These are phyloP conservation scores for Oikopleura vanhoeffeni DNA, from an alignment of 23 tunicate genomes.

Conservation along the genomic window DNA sequence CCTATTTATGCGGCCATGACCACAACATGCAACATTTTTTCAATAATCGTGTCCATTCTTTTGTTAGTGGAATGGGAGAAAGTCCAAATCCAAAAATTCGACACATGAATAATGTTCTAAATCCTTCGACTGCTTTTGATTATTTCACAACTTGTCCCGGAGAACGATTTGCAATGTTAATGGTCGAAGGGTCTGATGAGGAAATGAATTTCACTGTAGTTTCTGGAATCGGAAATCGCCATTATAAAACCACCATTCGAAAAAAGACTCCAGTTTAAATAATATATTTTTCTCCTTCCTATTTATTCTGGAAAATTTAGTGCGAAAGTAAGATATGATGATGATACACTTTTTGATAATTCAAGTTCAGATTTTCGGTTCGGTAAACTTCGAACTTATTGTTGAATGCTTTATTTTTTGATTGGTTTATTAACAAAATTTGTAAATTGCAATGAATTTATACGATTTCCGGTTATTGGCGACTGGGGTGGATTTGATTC, in stretches of 20 bases:
- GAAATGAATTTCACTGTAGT: background rate
- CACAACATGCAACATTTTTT: constrained; percentile 11
- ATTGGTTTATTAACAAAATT: too few relatives aligned
- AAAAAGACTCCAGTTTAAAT: background rate
- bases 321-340: too few relatives aligned
- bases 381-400: too few relatives aligned
- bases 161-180: background rate
- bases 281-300: too few relatives aligned
- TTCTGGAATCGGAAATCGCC: background rate
- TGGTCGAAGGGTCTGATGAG: background rate
- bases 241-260: background rate
- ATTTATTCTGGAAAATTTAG: too few relatives aligned
- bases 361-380: too few relatives aligned
- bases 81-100: background rate
- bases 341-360: too few relatives aligned
- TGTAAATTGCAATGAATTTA: background rate
- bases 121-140: background rate
- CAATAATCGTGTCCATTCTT: background rate
- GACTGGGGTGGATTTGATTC: background rate
- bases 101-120: background rate
- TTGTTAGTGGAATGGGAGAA: background rate
- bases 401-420: too few relatives aligned
- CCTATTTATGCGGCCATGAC: constrained; percentile 5
- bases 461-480: constrained; percentile 14
- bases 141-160: background rate